Conservation (phyloP, 2,888 invertebrate genomes). For the Drosophila helvetica region DNA sequence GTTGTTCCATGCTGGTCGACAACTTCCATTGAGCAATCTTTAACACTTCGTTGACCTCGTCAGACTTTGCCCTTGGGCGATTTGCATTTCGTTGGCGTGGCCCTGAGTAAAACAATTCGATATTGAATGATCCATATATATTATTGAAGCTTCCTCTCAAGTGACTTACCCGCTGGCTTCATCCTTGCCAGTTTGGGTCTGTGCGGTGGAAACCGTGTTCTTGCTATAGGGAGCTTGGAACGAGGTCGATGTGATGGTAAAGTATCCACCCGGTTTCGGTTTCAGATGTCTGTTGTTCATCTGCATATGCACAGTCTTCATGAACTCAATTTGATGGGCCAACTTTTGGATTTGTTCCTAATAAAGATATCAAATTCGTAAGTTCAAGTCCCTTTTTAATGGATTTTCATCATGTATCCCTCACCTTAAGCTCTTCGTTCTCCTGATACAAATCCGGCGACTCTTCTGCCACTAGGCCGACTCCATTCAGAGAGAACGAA, state of each 20-base stretch:
- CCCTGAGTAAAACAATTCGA: constrained; percentile 19
- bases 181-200: constrained; percentile 82
- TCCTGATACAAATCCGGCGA: constrained; percentile 94
- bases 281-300: constrained; percentile 95
- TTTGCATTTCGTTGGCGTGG: constrained; percentile 82
- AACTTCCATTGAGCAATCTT: constrained; percentile 83
- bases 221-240: constrained; percentile 84
- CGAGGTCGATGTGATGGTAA: constrained; percentile 87
- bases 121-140: not conserved
- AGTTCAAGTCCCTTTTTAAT: rapidly evolving
- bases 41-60: constrained; percentile 84
- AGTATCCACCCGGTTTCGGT: constrained; percentile 92
- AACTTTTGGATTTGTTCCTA: constrained; percentile 96
- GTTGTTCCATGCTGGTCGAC: constrained; percentile 65
- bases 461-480: constrained; percentile 92
- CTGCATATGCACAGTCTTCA: constrained; percentile 97
- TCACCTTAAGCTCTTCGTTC: constrained; percentile 94
- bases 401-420: not conserved
- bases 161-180: constrained; percentile 72
- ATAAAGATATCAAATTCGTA: not conserved
- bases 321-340: constrained; percentile 95
- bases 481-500: constrained; percentile 93
- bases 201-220: constrained; percentile 81
- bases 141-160: not conserved
- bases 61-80: constrained; percentile 83